Percentiles rank a stretch among this genome's conserved stretches.
phyloP scores from a whole-genome alignment of 2,113 vertebrate genomes.

The Scortum barcoo region DNA sequence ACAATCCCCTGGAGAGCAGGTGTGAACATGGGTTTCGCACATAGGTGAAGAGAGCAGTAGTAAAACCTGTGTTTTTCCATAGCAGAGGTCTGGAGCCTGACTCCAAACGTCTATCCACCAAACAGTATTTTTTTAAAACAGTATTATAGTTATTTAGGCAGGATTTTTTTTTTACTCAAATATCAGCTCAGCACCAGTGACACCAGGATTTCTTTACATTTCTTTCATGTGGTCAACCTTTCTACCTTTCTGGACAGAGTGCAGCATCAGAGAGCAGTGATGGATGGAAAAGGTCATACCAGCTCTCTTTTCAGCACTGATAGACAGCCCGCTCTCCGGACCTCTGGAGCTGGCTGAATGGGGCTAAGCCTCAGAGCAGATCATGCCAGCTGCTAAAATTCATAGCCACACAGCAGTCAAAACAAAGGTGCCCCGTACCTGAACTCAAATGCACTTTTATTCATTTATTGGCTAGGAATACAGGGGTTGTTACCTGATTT shows the following conservation, averaged over 20 bases:
- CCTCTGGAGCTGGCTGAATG: constrained; percentile 50
- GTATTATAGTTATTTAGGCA: neutral
- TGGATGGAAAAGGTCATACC: constrained; percentile 47
- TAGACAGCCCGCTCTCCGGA: constrained; percentile 43
- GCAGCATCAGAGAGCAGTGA: constrained; percentile 23
- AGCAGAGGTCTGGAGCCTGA: neutral
- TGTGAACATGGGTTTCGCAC: neutral
- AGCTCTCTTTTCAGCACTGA: constrained; percentile 32
- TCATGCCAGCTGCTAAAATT: constrained; percentile 44
- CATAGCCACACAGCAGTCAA: constrained; percentile 29
- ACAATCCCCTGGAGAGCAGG: neutral
- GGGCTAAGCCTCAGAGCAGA: constrained; percentile 61
- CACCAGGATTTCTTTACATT: constrained; percentile 8
- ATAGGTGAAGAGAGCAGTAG: neutral
- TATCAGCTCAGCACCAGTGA: neutral
- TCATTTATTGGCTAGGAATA: constrained; percentile 38
- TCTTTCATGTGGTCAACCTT: neutral
- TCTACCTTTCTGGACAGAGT: constrained; percentile 12
- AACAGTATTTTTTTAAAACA: neutral
- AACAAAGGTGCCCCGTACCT: constrained; percentile 63
- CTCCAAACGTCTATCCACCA: neutral
- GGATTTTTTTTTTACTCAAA: neutral
- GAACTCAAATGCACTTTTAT: constrained; percentile 56
- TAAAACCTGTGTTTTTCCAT: constrained; percentile 8
- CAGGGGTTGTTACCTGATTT: constrained; percentile 16